Conservation (phyloP, 2,888 invertebrate species). For the Myopa testacea region DNA sequence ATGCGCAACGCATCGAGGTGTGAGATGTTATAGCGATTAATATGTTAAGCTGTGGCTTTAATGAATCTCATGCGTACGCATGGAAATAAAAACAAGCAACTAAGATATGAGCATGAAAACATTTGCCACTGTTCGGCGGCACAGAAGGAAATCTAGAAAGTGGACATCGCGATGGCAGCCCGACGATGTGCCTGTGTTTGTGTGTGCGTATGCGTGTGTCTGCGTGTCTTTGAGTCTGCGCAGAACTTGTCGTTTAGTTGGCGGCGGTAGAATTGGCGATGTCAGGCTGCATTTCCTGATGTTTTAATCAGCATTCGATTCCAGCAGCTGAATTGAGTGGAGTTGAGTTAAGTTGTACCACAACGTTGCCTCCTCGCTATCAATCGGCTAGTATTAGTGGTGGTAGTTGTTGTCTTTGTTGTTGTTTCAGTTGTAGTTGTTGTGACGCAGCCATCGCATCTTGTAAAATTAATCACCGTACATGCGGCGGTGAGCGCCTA, state of each 20-base stretch:
- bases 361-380: no score
- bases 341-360: not conserved
- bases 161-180: not conserved
- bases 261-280: not conserved
- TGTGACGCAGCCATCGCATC: conserved; percentile 8
- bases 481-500: conserved; percentile 28
- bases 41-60: conserved; percentile 35
- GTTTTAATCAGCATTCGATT: conserved; percentile 56
- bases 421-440: conserved; percentile 6
- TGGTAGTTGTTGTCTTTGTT: conserved; percentile 3
- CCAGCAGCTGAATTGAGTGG: not conserved
- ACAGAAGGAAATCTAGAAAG: not conserved
- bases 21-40: conserved; percentile 40
- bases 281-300: conserved; percentile 49
- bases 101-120: conserved; percentile 15
- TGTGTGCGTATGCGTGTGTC: not conserved
- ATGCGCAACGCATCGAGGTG: conserved; percentile 16
- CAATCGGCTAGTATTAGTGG: not conserved
- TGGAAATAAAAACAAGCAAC: conserved; percentile 15
- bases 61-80: conserved; percentile 35
- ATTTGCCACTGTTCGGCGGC: conserved; percentile 30
- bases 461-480: conserved; percentile 47
- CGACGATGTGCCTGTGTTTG: not conserved
- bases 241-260: not conserved
- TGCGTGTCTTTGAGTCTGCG: not conserved